These are phyloP conservation scores for Eretmochelys imbricata DNA, from an alignment of 2,113 vertebrate genomes.

Conservation along the genomic window DNA sequence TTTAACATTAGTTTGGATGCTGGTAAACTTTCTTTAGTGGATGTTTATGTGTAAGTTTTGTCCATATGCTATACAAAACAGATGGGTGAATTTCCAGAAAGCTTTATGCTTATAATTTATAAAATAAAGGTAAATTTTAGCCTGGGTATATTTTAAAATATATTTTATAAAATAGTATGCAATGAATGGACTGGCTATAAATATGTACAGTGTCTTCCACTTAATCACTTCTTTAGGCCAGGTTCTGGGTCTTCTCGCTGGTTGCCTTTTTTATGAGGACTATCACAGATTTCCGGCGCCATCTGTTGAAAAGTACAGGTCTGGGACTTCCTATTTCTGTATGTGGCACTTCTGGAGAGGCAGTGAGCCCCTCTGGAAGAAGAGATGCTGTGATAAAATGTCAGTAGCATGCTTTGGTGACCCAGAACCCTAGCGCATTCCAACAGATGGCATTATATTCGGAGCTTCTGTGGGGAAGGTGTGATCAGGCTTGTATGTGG, in stretches of 20 bases:
- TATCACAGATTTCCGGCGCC: constrained; percentile 59
- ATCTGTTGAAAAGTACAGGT: constrained; percentile 60
- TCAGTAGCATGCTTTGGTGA: not conserved
- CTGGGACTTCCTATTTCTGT: constrained; percentile 45
- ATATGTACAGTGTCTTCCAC: not conserved
- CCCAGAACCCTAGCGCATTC: not conserved
- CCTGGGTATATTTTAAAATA: not conserved
- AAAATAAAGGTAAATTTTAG: not conserved
- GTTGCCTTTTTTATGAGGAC: constrained; percentile 54
- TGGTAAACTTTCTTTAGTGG: not conserved
- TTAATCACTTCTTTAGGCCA: constrained; percentile 28
- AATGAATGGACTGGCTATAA: not conserved
- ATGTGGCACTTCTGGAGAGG: constrained; percentile 32
- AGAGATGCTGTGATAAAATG: not conserved
- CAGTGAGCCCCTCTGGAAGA: not conserved
- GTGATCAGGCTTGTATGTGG: not conserved
- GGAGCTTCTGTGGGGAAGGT: not conserved
- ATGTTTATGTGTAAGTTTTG: not conserved
- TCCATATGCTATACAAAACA: not conserved
- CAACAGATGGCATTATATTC: not conserved
- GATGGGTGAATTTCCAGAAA: not conserved
- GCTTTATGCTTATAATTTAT: not conserved
- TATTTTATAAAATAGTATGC: too few species aligned
- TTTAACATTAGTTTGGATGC: not conserved
- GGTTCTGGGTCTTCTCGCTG: constrained; percentile 8